Percentiles rank a stretch among this genome's conserved stretches.
These are phyloP conservation scores for Crotalus tigris DNA, from an alignment of 2,113 vertebrate genomes.

Conservation along the genomic window DNA sequence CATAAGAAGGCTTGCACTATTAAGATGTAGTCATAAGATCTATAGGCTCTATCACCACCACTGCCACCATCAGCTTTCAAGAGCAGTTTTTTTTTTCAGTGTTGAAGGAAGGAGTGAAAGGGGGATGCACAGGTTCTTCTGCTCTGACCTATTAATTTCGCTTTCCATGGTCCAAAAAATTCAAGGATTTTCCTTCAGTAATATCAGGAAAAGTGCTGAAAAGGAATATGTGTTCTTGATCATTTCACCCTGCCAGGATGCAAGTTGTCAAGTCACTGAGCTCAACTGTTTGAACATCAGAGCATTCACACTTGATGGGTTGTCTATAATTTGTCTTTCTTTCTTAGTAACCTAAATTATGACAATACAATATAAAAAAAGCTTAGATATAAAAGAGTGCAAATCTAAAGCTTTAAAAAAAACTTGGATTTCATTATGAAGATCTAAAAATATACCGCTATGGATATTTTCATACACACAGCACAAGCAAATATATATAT, in stretches of 20 bases:
- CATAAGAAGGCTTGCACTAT: not conserved
- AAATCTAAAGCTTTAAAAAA: not conserved
- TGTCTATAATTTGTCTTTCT: not conserved
- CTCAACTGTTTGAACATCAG: not conserved
- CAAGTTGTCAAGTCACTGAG: not conserved
- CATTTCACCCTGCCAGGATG: not conserved
- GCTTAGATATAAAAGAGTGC: not conserved
- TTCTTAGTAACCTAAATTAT: not conserved
- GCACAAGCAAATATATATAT: not conserved
- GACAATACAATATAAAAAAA: not conserved
- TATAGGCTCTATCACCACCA: not conserved
- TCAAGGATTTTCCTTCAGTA: not conserved
- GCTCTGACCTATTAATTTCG: not conserved
- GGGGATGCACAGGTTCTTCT: not conserved
- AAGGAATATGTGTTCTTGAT: not conserved
- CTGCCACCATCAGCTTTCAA: not conserved
- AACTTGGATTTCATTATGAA: not conserved
- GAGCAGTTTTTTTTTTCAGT: not conserved
- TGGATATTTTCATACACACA: not conserved
- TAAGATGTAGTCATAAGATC: not conserved
- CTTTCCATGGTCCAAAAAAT: not conserved
- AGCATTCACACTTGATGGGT: not conserved
- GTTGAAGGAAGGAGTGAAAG: not conserved
- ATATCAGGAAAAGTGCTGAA: not conserved
- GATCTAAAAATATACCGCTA: not conserved